phyloP scores from a whole-genome alignment of 2,113 vertebrate species.

The Pampusana beccarii region DNA sequence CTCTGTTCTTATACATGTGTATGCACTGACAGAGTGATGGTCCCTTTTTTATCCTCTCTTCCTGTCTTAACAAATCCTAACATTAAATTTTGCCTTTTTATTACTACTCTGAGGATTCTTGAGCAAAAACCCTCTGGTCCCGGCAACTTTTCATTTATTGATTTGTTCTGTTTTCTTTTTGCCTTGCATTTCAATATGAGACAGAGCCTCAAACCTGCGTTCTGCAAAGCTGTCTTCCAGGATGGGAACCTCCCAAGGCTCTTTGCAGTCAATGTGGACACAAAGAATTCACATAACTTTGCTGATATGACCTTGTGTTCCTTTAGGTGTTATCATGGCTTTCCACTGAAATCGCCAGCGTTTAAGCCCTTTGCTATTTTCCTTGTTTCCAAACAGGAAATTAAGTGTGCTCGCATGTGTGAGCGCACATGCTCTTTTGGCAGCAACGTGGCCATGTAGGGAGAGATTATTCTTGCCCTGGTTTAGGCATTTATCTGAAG shows the following conservation, averaged over 20 bases:
- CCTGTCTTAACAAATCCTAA: not conserved
- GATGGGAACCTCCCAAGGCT: not conserved
- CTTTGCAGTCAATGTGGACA: not conserved
- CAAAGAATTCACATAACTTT: not conserved
- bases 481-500: not conserved
- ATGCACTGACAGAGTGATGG: not conserved
- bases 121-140: not conserved
- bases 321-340: constrained; percentile 4
- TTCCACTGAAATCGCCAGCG: not conserved
- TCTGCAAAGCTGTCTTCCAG: not conserved
- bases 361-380: constrained; percentile 5
- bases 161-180: not conserved
- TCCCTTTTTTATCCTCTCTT: not conserved
- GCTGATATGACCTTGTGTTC: not conserved
- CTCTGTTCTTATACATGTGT: not conserved
- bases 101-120: not conserved
- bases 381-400: constrained; percentile 55
- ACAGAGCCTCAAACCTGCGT: not conserved
- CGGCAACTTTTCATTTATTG: not conserved
- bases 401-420: not conserved
- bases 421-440: not conserved
- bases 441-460: not conserved
- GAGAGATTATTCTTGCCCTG: not conserved
- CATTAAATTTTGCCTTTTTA: not conserved
- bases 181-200: not conserved